phyloP scores from a whole-genome alignment of 1,140 invertebrate genomes.

The Anoplolepis gracilipes region DNA sequence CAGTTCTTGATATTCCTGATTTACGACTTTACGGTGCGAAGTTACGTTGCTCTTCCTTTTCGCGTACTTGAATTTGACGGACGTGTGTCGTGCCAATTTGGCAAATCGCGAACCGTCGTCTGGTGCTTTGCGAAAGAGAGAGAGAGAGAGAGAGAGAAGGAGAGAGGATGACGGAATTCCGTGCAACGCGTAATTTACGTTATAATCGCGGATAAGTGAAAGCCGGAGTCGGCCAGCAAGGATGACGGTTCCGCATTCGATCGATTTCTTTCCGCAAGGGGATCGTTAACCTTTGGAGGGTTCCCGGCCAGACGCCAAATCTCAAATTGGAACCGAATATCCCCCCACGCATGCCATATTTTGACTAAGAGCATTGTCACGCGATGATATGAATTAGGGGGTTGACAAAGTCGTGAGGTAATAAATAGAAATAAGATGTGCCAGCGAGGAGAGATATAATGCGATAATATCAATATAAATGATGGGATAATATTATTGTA shows the following conservation, averaged over 20 bases:
- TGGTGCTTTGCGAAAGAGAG: neutral
- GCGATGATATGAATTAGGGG: constrained; percentile 53
- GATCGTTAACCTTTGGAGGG: constrained; percentile 82
- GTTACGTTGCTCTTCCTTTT: constrained; percentile 19
- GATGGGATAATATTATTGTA: neutral
- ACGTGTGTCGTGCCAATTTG: constrained; percentile 42
- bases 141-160: neutral
- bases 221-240: neutral
- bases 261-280: constrained; percentile 63
- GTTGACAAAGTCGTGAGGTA: neutral
- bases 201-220: constrained; percentile 45
- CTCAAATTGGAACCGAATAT: constrained; percentile 80
- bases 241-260: constrained; percentile 41
- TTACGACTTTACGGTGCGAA: neutral
- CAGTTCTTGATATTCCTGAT: neutral
- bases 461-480: neutral
- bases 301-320: constrained; percentile 79
- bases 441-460: neutral
- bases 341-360: constrained; percentile 72
- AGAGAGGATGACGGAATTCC: neutral
- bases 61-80: neutral
- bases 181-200: constrained; percentile 23
- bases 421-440: constrained; percentile 5
- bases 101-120: constrained; percentile 1
- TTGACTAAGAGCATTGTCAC: constrained; percentile 73